These are phyloP conservation scores for Drosophila orena DNA, from an alignment of 1,140 invertebrate species.

Conservation along the genomic window DNA sequence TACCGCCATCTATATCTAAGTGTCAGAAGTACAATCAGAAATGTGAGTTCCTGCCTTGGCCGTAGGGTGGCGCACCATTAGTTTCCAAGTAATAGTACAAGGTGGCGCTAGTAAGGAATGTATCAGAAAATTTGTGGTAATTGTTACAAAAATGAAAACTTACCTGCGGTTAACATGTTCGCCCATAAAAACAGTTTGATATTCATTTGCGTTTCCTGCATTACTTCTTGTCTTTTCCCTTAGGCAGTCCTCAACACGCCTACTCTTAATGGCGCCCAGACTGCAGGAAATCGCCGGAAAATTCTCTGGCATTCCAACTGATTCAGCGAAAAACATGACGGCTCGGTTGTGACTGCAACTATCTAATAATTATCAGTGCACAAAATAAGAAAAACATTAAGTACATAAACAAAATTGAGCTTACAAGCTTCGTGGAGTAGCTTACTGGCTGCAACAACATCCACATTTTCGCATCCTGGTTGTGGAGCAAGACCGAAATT, in stretches of 20 bases:
- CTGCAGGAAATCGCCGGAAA: constrained; percentile 68
- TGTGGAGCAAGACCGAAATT: constrained; percentile 87
- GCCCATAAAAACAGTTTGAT: constrained; percentile 66
- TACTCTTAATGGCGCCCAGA: constrained; percentile 41
- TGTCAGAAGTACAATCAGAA: constrained; percentile 3
- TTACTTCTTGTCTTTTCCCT: not conserved
- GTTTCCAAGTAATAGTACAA: constrained; percentile 68
- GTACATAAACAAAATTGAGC: not conserved
- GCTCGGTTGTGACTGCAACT: constrained; percentile 82
- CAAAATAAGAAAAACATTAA: not conserved
- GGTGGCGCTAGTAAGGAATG: constrained; percentile 48
- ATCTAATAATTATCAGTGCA: constrained; percentile 31
- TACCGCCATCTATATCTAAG: constrained; percentile 3
- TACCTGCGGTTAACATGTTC: constrained; percentile 68
- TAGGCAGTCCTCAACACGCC: constrained; percentile 29
- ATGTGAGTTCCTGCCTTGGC: constrained; percentile 54
- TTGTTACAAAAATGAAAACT: not conserved
- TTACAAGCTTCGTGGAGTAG: constrained; percentile 75
- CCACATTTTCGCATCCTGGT: constrained; percentile 87
- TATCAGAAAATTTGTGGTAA: not conserved
- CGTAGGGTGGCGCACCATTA: constrained; percentile 73
- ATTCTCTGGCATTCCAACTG: constrained; percentile 61
- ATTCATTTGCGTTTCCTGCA: constrained; percentile 19
- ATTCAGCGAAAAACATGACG: constrained; percentile 73
- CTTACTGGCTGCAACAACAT: constrained; percentile 74